Base-by-base conservation (phyloP, 2,797 vertebrate genomes). In the Zenarchopterus dispar region DNA sequence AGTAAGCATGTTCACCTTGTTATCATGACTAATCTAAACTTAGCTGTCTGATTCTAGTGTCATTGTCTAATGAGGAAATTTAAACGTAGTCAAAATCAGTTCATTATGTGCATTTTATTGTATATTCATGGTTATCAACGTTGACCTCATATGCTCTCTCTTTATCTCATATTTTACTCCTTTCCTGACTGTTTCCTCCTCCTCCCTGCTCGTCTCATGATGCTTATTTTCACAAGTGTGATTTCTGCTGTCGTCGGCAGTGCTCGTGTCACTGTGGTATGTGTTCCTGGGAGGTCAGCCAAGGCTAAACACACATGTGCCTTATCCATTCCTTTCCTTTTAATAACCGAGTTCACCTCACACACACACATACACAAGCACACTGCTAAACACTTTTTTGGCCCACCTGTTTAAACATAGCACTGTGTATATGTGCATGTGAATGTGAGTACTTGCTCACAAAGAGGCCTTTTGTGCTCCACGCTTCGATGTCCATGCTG, bases 371-470 rank as follows among this genome's bases (percentile, higher is more conserved):
- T 7, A 28, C 28, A 28, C 28, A 28, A 1, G 7, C 28, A 28
- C 28, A 6, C 28, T 6, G 28, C 28, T 28, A 28, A 28, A 28
- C 28, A 28, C 8, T 69, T 89, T 84, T 87, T 85, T 69, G 69
- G 53, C 73, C 85, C 90, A 91, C 90, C 89, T 91, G 90, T 90
- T 86, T 81, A 91, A 90, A 91, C 88, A 91, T 58, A 80, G 78
- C 80, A 66, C 72, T 76, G 73, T 78, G 72, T 78, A 45, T 72
- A 75, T 77, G 77, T 49, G 77, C 41, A 51, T 74, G 64, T 61
- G 75, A 78, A 78, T 75, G 62, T 53, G 60, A 67, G 76, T 4
- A 22, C 57, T 64, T 62, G 81, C 68, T 67, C 75, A 88, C 85
- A 91, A 82, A 87, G 84, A 67, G 72, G 66, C 68, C 81, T 78